Conservation (phyloP, 2,113 vertebrate species). For the Pangasianodon gigas region DNA sequence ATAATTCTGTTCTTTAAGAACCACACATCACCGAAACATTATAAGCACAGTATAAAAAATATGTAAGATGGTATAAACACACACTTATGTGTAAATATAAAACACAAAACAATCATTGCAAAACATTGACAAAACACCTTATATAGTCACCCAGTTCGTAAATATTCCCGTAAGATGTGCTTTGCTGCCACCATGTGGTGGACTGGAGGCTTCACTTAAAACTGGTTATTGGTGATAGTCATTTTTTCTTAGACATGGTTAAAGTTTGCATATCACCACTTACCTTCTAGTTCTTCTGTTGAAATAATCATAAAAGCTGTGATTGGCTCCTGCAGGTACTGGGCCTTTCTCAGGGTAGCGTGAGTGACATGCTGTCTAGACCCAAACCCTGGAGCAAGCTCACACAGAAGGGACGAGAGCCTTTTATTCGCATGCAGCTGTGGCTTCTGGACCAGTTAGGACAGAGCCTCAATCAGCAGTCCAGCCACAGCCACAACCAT, state of each 20-base stretch:
- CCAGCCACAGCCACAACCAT: conserved; percentile 72
- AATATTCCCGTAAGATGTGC: conserved; percentile 19
- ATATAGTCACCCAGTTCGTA: not conserved
- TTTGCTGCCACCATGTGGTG: conserved; percentile 69
- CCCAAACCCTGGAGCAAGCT: conserved; percentile 99
- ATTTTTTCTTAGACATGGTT: not conserved
- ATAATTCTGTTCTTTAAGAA: not conserved
- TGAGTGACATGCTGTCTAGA: conserved; percentile 97
- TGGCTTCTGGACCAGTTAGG: conserved; percentile 94
- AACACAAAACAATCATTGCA: not conserved
- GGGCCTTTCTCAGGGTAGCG: conserved; percentile 96
- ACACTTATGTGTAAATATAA: not conserved
- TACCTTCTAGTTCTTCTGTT: not conserved
- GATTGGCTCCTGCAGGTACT: conserved; percentile 76
- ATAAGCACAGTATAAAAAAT: not conserved
- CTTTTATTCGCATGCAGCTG: conserved; percentile 98
- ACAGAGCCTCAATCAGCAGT: conserved; percentile 80
- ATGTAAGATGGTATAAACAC: not conserved
- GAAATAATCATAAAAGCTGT: not conserved
- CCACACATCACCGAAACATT: not conserved
- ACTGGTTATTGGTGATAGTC: not conserved
- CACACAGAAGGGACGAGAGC: conserved; percentile 96
- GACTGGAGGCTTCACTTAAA: not conserved
- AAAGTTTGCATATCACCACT: not conserved
- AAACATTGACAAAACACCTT: not conserved